Conservation (phyloP, 2,113 vertebrate genomes). For the Nibea coibor region DNA sequence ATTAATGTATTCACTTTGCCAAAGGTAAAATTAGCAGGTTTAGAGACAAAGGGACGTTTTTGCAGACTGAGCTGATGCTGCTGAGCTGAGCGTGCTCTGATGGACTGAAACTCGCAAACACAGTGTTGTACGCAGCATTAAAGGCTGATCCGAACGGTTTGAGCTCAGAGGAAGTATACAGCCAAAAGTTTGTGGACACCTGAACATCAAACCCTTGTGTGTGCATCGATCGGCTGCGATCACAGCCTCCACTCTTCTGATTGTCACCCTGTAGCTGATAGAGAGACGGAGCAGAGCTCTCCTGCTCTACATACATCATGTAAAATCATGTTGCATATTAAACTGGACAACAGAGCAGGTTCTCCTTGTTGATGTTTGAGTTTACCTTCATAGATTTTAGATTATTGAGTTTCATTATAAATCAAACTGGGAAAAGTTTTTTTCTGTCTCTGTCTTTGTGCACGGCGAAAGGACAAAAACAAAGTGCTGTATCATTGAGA, state of each 20-base stretch:
- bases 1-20: conserved; percentile 21
- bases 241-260: not conserved
- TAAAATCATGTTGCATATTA: no score
- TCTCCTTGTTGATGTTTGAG: no score
- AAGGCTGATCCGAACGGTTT: not conserved
- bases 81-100: not conserved
- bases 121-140: not conserved
- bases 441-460: no score
- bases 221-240: not conserved
- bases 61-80: not conserved
- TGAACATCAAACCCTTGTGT: not conserved
- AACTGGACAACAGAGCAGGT: no score
- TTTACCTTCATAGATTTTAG: no score
- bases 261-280: not conserved
- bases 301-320: no score
- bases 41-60: not conserved
- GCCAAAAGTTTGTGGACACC: not conserved
- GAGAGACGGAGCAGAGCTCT: no score
- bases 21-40: not conserved
- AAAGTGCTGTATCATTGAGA: not conserved
- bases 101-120: not conserved
- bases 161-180: not conserved
- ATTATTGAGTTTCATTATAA: not conserved
- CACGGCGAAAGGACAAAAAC: not conserved
- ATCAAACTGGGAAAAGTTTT: no score